A percentile compares a stretch with the other conserved stretches of the same genome.
Conservation (phyloP, 2,797 vertebrate species). For the Chiroxiphia lanceolata region DNA sequence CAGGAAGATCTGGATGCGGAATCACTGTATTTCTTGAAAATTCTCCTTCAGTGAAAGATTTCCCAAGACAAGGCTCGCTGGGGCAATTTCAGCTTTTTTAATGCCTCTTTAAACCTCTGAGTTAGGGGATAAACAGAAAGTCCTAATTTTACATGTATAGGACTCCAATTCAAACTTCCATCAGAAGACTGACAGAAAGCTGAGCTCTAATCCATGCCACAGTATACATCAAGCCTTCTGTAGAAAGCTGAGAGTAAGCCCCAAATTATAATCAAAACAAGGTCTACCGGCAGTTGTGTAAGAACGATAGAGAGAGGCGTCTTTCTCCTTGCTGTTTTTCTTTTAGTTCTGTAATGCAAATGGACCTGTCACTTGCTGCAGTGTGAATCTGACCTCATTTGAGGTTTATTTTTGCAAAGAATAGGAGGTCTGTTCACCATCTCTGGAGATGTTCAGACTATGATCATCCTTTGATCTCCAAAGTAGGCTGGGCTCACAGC, state of each 20-base stretch:
- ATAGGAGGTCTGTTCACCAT: constrained; percentile 26
- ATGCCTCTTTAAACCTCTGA: not conserved
- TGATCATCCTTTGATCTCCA: constrained; percentile 33
- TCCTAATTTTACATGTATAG: not conserved
- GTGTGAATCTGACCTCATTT: constrained; percentile 38
- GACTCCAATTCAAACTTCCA: not conserved
- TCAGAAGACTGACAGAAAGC: not conserved
- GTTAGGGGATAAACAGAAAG: not conserved
- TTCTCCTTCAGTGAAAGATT: not conserved
- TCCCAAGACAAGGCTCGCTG: not conserved
- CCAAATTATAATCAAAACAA: not conserved
- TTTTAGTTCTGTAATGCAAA: not conserved
- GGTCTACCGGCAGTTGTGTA: not conserved
- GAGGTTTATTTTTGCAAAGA: constrained; percentile 4
- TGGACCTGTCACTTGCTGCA: not conserved
- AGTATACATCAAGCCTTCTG: not conserved
- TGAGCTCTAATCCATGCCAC: not conserved
- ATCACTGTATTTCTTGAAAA: not conserved
- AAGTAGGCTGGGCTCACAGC: not conserved
- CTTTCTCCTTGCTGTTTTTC: not conserved
- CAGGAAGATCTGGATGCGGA: not conserved
- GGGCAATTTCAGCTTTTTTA: not conserved
- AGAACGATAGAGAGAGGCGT: not conserved
- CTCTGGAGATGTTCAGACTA: constrained; percentile 14
- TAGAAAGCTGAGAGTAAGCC: not conserved